phyloP scores from a whole-genome alignment of 2,113 vertebrate genomes.

The Gobius niger region DNA sequence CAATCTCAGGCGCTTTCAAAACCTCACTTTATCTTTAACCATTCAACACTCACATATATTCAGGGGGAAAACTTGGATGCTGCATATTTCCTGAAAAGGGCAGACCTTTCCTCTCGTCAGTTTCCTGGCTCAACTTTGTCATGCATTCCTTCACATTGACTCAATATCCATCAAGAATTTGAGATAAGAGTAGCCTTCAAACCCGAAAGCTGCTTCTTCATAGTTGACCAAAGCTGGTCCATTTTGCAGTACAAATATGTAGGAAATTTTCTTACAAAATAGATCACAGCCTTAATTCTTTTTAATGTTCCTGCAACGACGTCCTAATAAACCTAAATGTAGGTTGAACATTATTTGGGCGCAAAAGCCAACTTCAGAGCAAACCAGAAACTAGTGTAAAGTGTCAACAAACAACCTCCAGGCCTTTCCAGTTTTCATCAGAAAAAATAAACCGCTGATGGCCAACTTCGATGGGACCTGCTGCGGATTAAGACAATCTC shows the following conservation, averaged over 20 bases:
- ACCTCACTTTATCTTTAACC: neutral
- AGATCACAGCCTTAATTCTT: no score
- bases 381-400: no score
- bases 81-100: slow-evolving; percentile 58
- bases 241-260: no score
- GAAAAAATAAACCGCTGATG: neutral
- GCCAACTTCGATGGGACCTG: slow-evolving; percentile 1
- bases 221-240: slow-evolving; percentile 6
- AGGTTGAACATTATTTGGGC: no score
- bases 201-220: slow-evolving; percentile 8
- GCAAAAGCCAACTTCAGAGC: no score
- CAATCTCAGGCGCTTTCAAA: slow-evolving; percentile 15
- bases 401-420: no score
- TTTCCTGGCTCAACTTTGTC: slow-evolving; percentile 59
- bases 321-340: no score
- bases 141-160: slow-evolving; percentile 63
- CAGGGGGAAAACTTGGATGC: slow-evolving; percentile 35
- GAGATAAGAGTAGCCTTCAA: slow-evolving; percentile 30
- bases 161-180: slow-evolving; percentile 34
- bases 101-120: slow-evolving; percentile 59
- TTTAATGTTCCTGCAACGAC: neutral
- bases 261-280: no score
- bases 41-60: slow-evolving; percentile 6
- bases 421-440: neutral
- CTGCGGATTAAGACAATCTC: slow-evolving; percentile 59